Evolutionary conservation across 2,797 vertebrate species (phyloP).

Genomic region (Amblyraja radiata): DNA sequence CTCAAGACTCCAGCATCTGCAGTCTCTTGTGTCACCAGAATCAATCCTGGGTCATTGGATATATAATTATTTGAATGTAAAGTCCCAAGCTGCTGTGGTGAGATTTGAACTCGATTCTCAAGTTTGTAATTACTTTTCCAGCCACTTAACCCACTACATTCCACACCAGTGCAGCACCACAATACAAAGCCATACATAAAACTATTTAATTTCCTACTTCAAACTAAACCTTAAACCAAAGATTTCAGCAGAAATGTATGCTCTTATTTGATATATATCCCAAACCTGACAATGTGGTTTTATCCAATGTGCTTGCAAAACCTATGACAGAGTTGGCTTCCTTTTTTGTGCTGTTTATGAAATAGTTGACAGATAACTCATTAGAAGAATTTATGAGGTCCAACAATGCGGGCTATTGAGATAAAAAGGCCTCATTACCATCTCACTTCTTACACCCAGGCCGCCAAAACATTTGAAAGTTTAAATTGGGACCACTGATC

Average conservation of each 20-base stretch:
- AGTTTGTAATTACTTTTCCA: too few relatives aligned
- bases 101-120: too few relatives aligned
- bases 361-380: constrained; percentile 14
- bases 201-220: background rate
- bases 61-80: too few relatives aligned
- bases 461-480: background rate
- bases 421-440: constrained; percentile 23
- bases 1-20: too few relatives aligned
- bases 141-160: too few relatives aligned
- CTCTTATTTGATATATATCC: background rate
- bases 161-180: background rate
- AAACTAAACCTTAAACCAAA: background rate
- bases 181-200: background rate
- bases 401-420: constrained; percentile 30
- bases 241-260: background rate
- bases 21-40: too few relatives aligned
- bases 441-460: constrained; percentile 4
- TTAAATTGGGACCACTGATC: constrained; percentile 9
- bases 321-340: background rate
- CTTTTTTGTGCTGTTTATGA: constrained; percentile 1
- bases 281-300: background rate
- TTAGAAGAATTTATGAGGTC: constrained; percentile 22
- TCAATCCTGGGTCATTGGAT: too few relatives aligned
- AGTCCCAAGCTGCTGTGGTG: too few relatives aligned
- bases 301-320: background rate